Base-by-base conservation (phyloP, 2,797 vertebrate genomes). In the Eptatretus atami region DNA sequence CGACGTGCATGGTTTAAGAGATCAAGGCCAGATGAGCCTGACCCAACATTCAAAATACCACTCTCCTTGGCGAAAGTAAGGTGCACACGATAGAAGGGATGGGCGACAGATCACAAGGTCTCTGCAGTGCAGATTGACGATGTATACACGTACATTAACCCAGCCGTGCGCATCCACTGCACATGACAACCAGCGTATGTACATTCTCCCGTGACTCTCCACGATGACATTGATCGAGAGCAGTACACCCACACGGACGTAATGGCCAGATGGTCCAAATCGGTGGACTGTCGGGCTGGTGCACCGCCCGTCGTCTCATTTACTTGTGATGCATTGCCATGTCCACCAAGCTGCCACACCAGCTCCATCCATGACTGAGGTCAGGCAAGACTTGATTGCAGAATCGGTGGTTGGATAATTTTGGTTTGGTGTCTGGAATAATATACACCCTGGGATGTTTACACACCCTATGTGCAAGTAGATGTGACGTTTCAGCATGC, bases 1-100 rank as follows among this genome's bases (percentile, higher is more conserved):
- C 66, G 83, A n/a, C 83, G 69, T 88, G 84, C 84, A 88, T 88
- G 74, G 83, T n/a, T 86, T 66, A 86, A 78, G n/a, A 88, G 77
- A 75, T 88, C 84, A 71, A 88, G 74, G 74, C 82, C 84, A 78
- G 67, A 88, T 75, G 60, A 86, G 75, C 71, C 81, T 77, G 72
- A 86, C 1, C 84, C 84, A 67, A 81, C 74, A 54, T 53, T 83
- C 84, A 68, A 88, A 88, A 76, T 84, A 81, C 84, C 83, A 88
- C n/a, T n/a, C 79, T 88, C 83, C 73, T 83, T 82, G 1, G 81
- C 76, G 69, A n/a, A 86, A 80, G 76, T 82, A n/a, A 84, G 24
- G 82, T 86, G 75, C 82, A 80, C 68, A 84, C 82, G 69, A 86
- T 80, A 74, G 86, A 86, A 10, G 84, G 84, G 73, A 84, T 84